These are phyloP conservation scores for Orientallactaga sibirica DNA, from an alignment of 2,797 vertebrate species.

Conservation along the genomic window DNA sequence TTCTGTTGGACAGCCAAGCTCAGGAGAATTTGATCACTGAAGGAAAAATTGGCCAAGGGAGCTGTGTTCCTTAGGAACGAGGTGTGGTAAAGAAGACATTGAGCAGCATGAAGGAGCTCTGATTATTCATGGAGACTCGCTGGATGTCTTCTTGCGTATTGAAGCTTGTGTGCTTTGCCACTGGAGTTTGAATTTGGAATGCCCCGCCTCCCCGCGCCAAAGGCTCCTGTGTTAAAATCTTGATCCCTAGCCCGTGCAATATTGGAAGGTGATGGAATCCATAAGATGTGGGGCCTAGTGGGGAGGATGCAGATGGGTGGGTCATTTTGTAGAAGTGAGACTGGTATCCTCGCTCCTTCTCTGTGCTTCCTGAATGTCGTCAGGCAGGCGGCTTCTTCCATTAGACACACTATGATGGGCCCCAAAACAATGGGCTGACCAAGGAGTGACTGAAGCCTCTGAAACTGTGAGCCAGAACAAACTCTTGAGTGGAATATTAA, in stretches of 20 bases:
- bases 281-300: too few relatives aligned
- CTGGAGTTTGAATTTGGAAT: not conserved
- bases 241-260: not conserved
- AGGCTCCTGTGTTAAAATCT: not conserved
- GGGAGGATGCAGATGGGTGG: not conserved
- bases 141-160: not conserved
- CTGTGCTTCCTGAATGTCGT: not conserved
- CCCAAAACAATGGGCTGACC: not conserved
- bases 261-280: not conserved
- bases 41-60: not conserved
- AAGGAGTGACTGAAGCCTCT: not conserved
- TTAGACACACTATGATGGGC: too few relatives aligned
- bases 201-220: not conserved
- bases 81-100: not conserved
- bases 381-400: not conserved
- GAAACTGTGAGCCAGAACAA: not conserved
- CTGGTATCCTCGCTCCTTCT: not conserved
- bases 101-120: not conserved
- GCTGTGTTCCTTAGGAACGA: not conserved
- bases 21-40: not conserved
- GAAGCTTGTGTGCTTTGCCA: not conserved
- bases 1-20: not conserved
- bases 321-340: not conserved
- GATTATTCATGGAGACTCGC: conserved; percentile 1
- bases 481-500: not conserved